Evolutionary conservation across 2,113 vertebrate genomes (phyloP), one percentile per base, ranked within the genome.

Genomic region (Thunnus maccoyii): DNA sequence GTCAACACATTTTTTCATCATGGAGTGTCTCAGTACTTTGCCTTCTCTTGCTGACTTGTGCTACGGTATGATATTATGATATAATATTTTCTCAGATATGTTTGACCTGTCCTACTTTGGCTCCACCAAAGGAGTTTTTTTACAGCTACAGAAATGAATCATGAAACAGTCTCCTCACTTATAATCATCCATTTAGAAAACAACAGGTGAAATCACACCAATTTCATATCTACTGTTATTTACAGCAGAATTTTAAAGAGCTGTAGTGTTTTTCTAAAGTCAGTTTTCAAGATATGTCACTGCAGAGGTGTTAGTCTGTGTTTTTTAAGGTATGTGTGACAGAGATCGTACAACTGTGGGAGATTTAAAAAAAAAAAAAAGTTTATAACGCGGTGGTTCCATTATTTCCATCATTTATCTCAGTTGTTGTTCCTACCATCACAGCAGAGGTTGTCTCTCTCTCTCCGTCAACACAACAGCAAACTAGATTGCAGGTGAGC

Each of bases 321-420:
- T 63, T 57, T 8, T 11, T 10, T 5, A 20, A 2, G 14, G 1
- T 64, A 27, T 65, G 52, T 47, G 36, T 18, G 62, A 20, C 15
- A 17, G 22, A 20, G 14, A 12, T 27, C 4, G 55, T 55, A 9
- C 11, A 30, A 47, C 15, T 47, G 9, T 14, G 27, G 50, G 17
- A 76, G 55, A 30, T 22, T 22, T 22, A 22, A 22, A 22, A 22
- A 22, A 22, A 22, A 22, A 22, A 22, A 22, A 22, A 22, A 22
- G 46, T 51, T 79, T 36, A 41, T 27, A 8, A 10, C 27, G 10
- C 3, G 4, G 27, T 47, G 62, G 62, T 32, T 58, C 36, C 36
- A 73, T 81, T 58, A 78, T 84, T 71, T 71, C 32, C 41, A 72
- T 72, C 14, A 83, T 72, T 80, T 57, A 55, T 78, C 69, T 71